Evolutionary conservation across 2,888 invertebrate genomes (phyloP).

Genomic region (Ochropacha duplaris): DNA sequence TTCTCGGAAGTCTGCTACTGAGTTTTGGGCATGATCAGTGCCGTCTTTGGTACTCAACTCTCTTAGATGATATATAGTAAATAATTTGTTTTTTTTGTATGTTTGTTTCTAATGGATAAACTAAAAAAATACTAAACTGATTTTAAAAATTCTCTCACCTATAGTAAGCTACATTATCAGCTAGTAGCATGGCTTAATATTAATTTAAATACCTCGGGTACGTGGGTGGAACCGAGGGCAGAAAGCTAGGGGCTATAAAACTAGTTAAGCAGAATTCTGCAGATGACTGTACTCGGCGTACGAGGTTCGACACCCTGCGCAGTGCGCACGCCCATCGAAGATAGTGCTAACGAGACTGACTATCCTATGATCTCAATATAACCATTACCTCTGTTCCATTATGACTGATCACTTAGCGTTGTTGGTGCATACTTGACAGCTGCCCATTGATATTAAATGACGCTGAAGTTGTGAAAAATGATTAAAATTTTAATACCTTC

Average conservation of each 20-base stretch:
- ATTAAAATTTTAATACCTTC: constrained; percentile 13
- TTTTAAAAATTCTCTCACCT: too few relatives aligned
- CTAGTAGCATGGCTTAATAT: too few relatives aligned
- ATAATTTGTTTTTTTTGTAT: too few relatives aligned
- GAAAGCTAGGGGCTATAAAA: background rate
- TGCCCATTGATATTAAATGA: constrained; percentile 31
- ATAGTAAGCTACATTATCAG: too few relatives aligned
- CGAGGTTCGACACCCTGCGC: constrained; percentile 23
- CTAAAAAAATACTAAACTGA: too few relatives aligned
- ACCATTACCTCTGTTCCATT: constrained; percentile 41
- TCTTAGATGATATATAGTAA: too few relatives aligned
- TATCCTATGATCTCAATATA: constrained; percentile 48
- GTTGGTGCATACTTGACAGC: constrained; percentile 29
- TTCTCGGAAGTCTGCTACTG: too few relatives aligned
- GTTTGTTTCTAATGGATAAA: too few relatives aligned
- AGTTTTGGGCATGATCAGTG: too few relatives aligned
- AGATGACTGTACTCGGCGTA: constrained; percentile 5
- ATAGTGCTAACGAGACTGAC: constrained; percentile 60
- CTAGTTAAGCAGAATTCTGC: background rate
- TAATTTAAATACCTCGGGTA: too few relatives aligned
- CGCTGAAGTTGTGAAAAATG: constrained; percentile 19
- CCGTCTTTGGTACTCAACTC: too few relatives aligned
- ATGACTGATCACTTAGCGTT: constrained; percentile 39
- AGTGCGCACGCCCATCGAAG: constrained; percentile 45
- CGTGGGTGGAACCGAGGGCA: too few relatives aligned